phyloP scores from a whole-genome alignment of 2,113 vertebrate genomes.

The Hyla sarda region DNA sequence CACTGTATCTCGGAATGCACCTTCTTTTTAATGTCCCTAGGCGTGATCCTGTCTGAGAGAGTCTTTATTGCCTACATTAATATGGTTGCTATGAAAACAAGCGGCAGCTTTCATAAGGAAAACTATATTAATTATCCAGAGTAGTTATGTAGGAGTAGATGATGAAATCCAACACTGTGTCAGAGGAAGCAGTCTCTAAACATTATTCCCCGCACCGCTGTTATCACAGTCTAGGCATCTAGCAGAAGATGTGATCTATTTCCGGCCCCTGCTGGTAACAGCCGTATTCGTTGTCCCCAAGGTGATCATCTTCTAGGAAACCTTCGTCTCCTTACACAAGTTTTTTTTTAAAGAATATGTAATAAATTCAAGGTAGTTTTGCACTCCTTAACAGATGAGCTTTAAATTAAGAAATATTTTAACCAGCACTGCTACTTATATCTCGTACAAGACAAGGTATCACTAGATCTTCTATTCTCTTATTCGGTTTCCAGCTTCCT shows the following conservation, averaged over 20 bases:
- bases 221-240: not conserved
- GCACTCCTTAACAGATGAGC: too few species aligned
- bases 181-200: not conserved
- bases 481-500: too few species aligned
- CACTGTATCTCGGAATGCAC: not conserved
- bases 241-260: not conserved
- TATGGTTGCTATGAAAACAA: slow-evolving; percentile 24
- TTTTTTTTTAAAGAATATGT: not conserved
- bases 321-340: not conserved
- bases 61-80: not conserved
- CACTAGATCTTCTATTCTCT: too few species aligned
- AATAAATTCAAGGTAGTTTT: not conserved
- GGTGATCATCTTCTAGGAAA: not conserved
- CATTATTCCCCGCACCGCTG: not conserved
- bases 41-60: not conserved
- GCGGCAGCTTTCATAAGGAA: slow-evolving; percentile 3
- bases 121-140: slow-evolving; percentile 8
- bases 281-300: not conserved
- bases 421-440: not conserved
- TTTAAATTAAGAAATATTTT: not conserved
- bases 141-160: slow-evolving; percentile 13
- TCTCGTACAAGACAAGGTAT: not conserved
- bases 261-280: not conserved
- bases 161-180: not conserved
- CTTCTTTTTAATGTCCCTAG: not conserved